phyloP scores from a whole-genome alignment of 2,113 vertebrate genomes.

The Nothocercus nigrocapillus region DNA sequence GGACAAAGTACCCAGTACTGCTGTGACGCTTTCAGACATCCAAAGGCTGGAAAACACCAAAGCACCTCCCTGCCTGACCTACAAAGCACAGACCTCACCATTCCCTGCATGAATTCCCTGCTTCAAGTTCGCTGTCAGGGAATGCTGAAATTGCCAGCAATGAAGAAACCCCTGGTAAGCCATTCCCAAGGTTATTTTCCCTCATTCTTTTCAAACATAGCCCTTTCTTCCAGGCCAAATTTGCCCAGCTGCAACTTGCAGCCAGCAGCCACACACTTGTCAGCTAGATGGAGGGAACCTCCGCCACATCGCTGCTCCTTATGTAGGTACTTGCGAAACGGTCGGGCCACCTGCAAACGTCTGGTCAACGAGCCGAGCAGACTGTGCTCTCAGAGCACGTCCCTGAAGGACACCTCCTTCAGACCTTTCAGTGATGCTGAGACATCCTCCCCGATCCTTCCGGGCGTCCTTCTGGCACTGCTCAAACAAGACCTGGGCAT shows the following conservation, averaged over 20 bases:
- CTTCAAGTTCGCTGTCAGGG: not conserved
- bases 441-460: conserved; percentile 24
- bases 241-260: not conserved
- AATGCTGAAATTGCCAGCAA: not conserved
- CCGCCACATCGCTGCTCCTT: not conserved
- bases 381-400: conserved; percentile 1
- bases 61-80: not conserved
- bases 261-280: not conserved
- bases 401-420: conserved; percentile 16
- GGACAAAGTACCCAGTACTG: not conserved
- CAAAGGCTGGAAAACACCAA: not conserved
- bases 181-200: not conserved
- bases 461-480: conserved; percentile 11
- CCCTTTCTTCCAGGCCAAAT: not conserved
- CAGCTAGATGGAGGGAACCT: not conserved
- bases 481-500: not conserved
- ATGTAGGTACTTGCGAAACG: not conserved
- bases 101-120: not conserved
- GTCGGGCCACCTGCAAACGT: conserved; percentile 44
- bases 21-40: not conserved
- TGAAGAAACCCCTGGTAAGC: not conserved
- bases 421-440: conserved; percentile 54
- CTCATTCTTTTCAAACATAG: not conserved
- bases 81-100: not conserved
- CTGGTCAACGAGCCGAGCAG: not conserved